Base-by-base conservation (phyloP, 2,113 vertebrate species). In the Sinosuthora webbiana region DNA sequence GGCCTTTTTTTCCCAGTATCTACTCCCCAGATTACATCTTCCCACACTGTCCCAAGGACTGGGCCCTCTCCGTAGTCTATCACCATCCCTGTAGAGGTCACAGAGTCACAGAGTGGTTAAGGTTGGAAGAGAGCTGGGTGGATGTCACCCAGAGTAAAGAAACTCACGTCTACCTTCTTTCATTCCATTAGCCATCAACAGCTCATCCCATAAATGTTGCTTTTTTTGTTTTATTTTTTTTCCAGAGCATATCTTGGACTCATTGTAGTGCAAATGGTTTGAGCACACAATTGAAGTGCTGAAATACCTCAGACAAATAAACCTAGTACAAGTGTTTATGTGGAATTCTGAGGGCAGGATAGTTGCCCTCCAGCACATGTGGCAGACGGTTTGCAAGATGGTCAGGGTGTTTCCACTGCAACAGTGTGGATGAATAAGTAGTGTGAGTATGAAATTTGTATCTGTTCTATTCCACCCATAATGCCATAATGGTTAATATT, bases 51-150 rank as follows among this genome's bases (percentile, higher is more conserved):
- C 22, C 10, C 2, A 4, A 64, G 23, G 13, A 10, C 20, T 9
- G 8, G 37, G 9, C 4, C 30, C 13, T 69, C 37, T 41, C 22
- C 10, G 1, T 7, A 0, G 1, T 7, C 33, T 33, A 10, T 15
- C 15, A 55, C 20, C 21, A 65, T 17, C 23, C 11, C 11, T 53
- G 10, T 20, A 41, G 31, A 33, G 5, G 14, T 67, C 31, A 59
- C 39, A 45, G 44, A 74, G 42, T 23, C 52, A 37, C 19, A 24
- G 55, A 74, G 56, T 8, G 12, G 23, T 1, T 67, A 47, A 65
- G 13, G 3, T 16, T 70, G 75, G 37, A 83, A 75, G 21, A 75
- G 10, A 67, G 5, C 21, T 57, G 24, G n/a, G n/a, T 71, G 42
- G 24, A 65, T 5, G 13, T 47, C 28, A n/a, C 16, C 8, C 2